phyloP scores from a whole-genome alignment of 1,140 invertebrate genomes.

The Micrasema minimum region DNA sequence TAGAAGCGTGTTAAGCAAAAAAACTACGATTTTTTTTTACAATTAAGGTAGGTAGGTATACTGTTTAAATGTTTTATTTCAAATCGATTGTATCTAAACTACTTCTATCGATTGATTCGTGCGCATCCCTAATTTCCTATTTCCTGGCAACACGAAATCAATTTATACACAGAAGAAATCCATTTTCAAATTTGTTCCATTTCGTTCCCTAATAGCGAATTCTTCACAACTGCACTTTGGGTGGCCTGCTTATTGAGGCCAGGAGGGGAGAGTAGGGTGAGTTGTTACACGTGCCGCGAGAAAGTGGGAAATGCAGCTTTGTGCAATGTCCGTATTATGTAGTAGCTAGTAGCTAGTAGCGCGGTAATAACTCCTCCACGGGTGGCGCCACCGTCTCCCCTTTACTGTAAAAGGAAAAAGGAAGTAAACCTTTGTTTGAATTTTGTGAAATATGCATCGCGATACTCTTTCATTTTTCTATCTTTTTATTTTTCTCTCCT shows the following conservation, averaged over 20 bases:
- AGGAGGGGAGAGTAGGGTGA: slow-evolving; percentile 47
- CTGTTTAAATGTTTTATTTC: too few relatives aligned
- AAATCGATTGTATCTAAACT: too few relatives aligned
- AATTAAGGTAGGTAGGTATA: too few relatives aligned
- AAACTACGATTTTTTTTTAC: too few relatives aligned
- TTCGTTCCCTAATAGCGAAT: slow-evolving; percentile 5
- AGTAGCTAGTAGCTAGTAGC: too few relatives aligned
- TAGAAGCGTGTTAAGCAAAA: too few relatives aligned
- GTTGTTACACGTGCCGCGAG: slow-evolving; percentile 52
- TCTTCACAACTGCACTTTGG: slow-evolving; percentile 19
- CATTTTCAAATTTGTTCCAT: slow-evolving; percentile 22
- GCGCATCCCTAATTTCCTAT: too few relatives aligned
- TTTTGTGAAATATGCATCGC: background rate
- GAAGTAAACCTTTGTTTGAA: slow-evolving; percentile 11
- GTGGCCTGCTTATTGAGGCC: slow-evolving; percentile 38
- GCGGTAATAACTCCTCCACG: background rate
- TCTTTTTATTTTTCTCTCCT: too few relatives aligned
- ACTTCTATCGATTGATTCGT: too few relatives aligned
- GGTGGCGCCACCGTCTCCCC: background rate
- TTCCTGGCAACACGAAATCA: too few relatives aligned
- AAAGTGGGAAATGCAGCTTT: slow-evolving; percentile 35
- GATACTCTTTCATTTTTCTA: too few relatives aligned
- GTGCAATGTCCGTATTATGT: slow-evolving; percentile 26
- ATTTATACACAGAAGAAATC: background rate
- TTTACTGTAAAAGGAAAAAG: background rate